Percentiles rank a stretch among this genome's conserved stretches.
Evolutionary conservation across 2,113 vertebrate genomes (phyloP).

Genomic region (Maylandia zebra): DNA sequence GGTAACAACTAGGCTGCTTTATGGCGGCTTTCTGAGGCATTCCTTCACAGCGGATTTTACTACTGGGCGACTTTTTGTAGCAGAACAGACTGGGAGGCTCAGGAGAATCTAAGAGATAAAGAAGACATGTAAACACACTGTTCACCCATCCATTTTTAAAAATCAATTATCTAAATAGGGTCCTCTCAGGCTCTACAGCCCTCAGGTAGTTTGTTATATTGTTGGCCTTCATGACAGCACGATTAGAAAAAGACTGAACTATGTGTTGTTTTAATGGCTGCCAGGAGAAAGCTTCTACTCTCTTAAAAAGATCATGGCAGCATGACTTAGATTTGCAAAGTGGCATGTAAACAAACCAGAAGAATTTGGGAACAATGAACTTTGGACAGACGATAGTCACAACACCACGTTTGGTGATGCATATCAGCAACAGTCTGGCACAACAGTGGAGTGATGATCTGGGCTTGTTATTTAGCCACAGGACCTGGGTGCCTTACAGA

Average conservation of each 20-base stretch:
- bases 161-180: background rate
- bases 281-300: background rate
- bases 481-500: background rate
- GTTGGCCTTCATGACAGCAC: background rate
- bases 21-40: background rate
- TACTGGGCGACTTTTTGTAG: conserved; percentile 62
- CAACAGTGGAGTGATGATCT: background rate
- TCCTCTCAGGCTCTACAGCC: background rate
- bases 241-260: background rate
- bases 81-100: conserved; percentile 55
- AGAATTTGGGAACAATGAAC: background rate
- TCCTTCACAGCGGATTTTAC: conserved; percentile 72
- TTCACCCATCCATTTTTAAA: background rate
- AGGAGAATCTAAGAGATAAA: conserved; percentile 44
- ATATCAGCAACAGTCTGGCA: background rate
- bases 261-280: background rate
- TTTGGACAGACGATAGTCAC: background rate
- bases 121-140: background rate
- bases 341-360: background rate
- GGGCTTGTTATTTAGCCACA: background rate
- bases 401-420: background rate
- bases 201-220: background rate
- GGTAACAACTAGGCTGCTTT: conserved; percentile 36
- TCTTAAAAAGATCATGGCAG: background rate
- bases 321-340: background rate